Conservation (phyloP, 2,797 vertebrate genomes). For the Columba guinea region DNA sequence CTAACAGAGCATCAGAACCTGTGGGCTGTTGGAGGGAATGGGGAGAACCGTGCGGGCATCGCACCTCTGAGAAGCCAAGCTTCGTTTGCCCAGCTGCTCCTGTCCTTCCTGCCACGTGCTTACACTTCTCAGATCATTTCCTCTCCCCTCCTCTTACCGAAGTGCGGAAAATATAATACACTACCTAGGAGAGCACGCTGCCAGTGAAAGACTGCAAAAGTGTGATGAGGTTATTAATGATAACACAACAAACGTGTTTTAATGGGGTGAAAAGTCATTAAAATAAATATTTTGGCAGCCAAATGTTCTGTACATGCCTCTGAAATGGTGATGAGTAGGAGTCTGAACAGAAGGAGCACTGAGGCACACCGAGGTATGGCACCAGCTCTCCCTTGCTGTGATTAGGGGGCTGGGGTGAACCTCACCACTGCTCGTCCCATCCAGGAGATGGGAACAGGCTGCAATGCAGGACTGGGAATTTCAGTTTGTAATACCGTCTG, state of each 20-base stretch:
- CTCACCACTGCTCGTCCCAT: too few relatives aligned
- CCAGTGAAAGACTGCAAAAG: not conserved
- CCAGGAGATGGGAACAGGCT: too few relatives aligned
- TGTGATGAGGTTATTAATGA: not conserved
- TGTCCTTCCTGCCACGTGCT: rapidly evolving
- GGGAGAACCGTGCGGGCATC: not conserved
- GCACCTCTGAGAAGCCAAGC: not conserved
- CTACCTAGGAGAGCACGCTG: not conserved
- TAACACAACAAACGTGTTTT: not conserved
- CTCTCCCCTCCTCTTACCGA: not conserved
- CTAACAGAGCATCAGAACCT: not conserved
- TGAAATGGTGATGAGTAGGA: not conserved
- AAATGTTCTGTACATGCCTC: not conserved
- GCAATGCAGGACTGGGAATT: too few relatives aligned
- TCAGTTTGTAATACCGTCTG: too few relatives aligned
- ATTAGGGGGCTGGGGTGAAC: not conserved
- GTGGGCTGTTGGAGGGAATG: not conserved
- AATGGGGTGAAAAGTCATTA: not conserved
- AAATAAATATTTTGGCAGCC: not conserved
- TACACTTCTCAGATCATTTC: not conserved
- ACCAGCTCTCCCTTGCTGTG: not conserved
- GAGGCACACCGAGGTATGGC: not conserved
- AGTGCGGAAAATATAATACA: not conserved
- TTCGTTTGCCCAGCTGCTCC: rapidly evolving
- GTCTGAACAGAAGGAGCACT: not conserved